These are phyloP conservation scores for Bactericera cockerelli DNA, from an alignment of 1,140 invertebrate genomes.

Conservation along the genomic window DNA sequence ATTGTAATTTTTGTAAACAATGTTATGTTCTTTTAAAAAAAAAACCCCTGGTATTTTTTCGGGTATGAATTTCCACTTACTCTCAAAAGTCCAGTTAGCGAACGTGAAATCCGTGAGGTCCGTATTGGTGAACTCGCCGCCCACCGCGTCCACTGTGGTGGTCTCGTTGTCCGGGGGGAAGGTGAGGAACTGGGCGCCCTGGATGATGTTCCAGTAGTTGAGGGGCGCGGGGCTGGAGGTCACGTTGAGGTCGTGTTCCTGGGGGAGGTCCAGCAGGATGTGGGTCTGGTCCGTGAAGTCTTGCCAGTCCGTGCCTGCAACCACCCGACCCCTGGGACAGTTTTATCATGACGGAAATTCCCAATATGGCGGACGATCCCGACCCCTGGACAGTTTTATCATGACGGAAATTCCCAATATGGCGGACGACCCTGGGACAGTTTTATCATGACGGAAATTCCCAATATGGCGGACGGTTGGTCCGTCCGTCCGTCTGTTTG, in stretches of 20 bases:
- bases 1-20: too few species aligned
- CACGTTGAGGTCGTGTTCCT: neutral
- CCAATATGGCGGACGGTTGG: too few species aligned
- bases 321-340: too few species aligned
- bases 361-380: too few species aligned
- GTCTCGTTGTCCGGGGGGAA: conserved; percentile 2
- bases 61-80: neutral
- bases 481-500: too few species aligned
- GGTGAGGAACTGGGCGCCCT: neutral
- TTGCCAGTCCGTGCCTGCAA: neutral
- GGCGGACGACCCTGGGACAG: too few species aligned
- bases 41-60: too few species aligned
- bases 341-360: too few species aligned
- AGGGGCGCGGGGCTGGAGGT: neutral
- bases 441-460: too few species aligned
- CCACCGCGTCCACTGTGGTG: neutral
- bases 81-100: neutral
- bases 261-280: neutral
- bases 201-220: neutral
- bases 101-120: neutral
- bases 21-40: too few species aligned
- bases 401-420: too few species aligned
- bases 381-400: too few species aligned
- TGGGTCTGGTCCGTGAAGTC: conserved; percentile 5
- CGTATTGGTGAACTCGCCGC: neutral